These are phyloP conservation scores for Agrotis ipsilon DNA, from an alignment of 2,888 invertebrate species.

Conservation along the genomic window DNA sequence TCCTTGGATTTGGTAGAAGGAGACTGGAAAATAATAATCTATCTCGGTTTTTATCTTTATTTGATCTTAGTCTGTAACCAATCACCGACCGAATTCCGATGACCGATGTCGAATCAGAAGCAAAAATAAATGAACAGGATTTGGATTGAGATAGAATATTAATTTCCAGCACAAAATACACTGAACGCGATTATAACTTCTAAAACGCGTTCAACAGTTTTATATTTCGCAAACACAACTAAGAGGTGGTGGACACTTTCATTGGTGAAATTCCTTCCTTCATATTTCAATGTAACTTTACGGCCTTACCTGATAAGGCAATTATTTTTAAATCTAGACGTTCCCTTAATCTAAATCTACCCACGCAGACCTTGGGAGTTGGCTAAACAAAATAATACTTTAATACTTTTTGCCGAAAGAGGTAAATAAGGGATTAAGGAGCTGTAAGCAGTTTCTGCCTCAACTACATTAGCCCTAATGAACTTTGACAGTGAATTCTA, in stretches of 20 bases:
- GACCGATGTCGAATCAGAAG: too few relatives aligned
- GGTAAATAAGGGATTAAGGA: constrained; percentile 5
- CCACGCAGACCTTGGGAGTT: constrained; percentile 6
- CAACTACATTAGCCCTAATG: constrained; percentile 8
- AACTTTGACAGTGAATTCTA: constrained; percentile 1
- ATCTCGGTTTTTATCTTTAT: too few relatives aligned
- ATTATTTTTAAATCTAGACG: constrained; percentile 12
- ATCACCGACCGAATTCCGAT: too few relatives aligned
- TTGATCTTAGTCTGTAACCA: too few relatives aligned
- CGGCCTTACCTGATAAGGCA: neutral
- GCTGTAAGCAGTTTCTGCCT: neutral
- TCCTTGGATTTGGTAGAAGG: neutral
- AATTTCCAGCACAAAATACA: too few relatives aligned
- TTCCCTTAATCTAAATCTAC: constrained; percentile 17
- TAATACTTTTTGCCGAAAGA: constrained; percentile 4
- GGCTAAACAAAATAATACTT: constrained; percentile 19
- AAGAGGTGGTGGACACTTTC: neutral
- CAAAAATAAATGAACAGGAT: too few relatives aligned
- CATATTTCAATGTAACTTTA: neutral
- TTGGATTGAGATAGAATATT: too few relatives aligned
- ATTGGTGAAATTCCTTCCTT: neutral
- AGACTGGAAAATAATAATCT: too few relatives aligned
- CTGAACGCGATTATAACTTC: neutral
- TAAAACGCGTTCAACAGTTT: neutral
- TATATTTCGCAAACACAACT: neutral